Base-by-base conservation (phyloP, 1,140 invertebrate species). In the Zaprionus africanus region DNA sequence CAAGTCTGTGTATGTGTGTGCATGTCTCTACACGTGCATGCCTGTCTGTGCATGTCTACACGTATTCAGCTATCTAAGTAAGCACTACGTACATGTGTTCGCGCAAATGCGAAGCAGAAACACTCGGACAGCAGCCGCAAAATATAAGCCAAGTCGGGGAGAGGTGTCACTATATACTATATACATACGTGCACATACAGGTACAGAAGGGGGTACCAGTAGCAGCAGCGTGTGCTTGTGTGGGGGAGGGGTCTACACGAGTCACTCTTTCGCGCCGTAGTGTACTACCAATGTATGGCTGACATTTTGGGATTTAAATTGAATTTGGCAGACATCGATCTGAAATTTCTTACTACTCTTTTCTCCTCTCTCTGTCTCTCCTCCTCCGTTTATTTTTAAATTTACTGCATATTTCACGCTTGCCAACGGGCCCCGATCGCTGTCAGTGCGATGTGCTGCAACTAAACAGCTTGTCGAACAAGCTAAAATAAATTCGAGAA, bases 251-350 rank as follows among this genome's bases (percentile, higher is more conserved):
- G 41, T 43, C 34, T 51, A 51, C 49, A 28, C 53, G 15, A 28
- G 66, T 76, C 22, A 57, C 56, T 22, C 38, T 28, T 51, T 57
- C 53, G 73, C 68, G 59, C 70, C n/a, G 26, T 24, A 69, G 51
- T 34, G 79, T 79, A 74, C 72, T 77, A 64, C 66, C 62, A 79
- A 57, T 83, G 81, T 78, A 75, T 74, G 79, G 80, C 75, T 87
- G 83, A 87, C 84, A 87, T 84, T 88, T 87, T 69, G 73, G 60
- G 66, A 77, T 73, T 72, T 57, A 46, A 34, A 49, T 46, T 64
- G 68, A 76, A 78, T 78, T 80, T 80, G 73, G 73, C 80, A 70
- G 66, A 67, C 69, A 80, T 80, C 75, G 65, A 78, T 74, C 79
- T 67, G 67, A 66, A 81, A 76, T 72, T 72, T 43, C 43, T 59